A percentile compares a stretch with the other conserved stretches of the same genome.
Evolutionary conservation across 2,888 invertebrate genomes (phyloP).

Genomic region (Agrochola litura): DNA sequence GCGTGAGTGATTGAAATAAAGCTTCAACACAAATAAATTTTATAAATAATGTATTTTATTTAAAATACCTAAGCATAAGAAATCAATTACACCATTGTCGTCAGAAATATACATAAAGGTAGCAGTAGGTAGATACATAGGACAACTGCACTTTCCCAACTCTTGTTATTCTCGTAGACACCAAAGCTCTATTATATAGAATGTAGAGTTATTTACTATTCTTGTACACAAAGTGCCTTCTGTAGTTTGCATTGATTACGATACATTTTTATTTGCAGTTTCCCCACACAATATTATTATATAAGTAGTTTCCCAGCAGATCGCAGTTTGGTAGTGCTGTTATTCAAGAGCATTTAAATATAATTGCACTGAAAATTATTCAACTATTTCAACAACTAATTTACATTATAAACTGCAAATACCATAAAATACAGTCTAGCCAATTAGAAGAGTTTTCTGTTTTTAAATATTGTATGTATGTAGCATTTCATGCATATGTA

Average conservation of each 20-base stretch:
- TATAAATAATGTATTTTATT: slow-evolving; percentile 60
- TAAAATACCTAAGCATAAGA: slow-evolving; percentile 27
- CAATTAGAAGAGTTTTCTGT: slow-evolving; percentile 6
- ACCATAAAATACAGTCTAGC: background rate
- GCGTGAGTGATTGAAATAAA: slow-evolving; percentile 31
- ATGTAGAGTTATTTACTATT: slow-evolving; percentile 35
- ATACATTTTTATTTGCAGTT: slow-evolving; percentile 10
- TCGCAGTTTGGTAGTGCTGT: background rate
- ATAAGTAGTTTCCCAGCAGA: background rate
- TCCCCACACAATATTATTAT: background rate
- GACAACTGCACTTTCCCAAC: slow-evolving; percentile 49
- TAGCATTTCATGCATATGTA: slow-evolving; percentile 12
- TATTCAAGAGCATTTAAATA: slow-evolving; percentile 8
- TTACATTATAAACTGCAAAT: slow-evolving; percentile 37
- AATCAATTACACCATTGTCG: slow-evolving; percentile 45
- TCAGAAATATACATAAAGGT: slow-evolving; percentile 29
- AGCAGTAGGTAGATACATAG: slow-evolving; percentile 16
- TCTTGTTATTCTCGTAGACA: slow-evolving; percentile 40
- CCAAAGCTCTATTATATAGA: slow-evolving; percentile 45
- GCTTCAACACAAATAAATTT: slow-evolving; percentile 28
- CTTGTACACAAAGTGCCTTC: slow-evolving; percentile 57
- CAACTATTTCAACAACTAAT: slow-evolving; percentile 27
- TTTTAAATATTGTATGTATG: slow-evolving; percentile 4
- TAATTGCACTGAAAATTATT: slow-evolving; percentile 15
- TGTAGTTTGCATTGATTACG: slow-evolving; percentile 47